Evolutionary conservation across 2,888 invertebrate species (phyloP).

Genomic region (Frankliniella fusca): DNA sequence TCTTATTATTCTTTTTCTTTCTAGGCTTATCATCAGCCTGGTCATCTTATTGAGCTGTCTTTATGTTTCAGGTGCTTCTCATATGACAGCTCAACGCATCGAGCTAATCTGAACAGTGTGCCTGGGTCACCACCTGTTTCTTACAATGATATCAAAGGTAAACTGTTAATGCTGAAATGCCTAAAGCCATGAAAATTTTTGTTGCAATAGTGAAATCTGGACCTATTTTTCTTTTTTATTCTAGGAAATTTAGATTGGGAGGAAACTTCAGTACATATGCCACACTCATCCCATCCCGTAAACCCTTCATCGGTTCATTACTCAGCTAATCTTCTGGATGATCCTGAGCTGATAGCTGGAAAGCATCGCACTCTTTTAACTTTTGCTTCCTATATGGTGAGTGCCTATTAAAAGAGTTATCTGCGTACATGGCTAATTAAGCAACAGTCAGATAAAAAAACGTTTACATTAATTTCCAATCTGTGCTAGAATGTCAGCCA

Average conservation of each 20-base stretch:
- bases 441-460: too few species aligned
- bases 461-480: too few species aligned
- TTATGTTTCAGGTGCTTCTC: conserved; percentile 63
- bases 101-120: conserved; percentile 50
- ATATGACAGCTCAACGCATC: conserved; percentile 63
- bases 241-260: conserved; percentile 33
- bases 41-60: too few species aligned
- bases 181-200: too few species aligned
- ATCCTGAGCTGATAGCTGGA: conserved; percentile 85
- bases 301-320: conserved; percentile 50
- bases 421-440: background rate
- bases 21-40: too few species aligned
- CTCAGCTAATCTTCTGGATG: conserved; percentile 84
- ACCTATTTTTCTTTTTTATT: background rate
- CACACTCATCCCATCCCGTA: conserved; percentile 34
- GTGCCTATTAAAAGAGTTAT: conserved; percentile 29
- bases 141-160: conserved; percentile 49
- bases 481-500: too few species aligned
- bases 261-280: conserved; percentile 29
- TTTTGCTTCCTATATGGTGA: conserved; percentile 78
- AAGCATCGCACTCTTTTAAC: conserved; percentile 82
- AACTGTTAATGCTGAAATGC: conserved; percentile 8
- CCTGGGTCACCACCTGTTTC: conserved; percentile 51
- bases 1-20: too few species aligned
- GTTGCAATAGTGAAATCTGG: background rate